Conservation (phyloP, 2,888 invertebrate genomes). For the Timema cristinae region DNA sequence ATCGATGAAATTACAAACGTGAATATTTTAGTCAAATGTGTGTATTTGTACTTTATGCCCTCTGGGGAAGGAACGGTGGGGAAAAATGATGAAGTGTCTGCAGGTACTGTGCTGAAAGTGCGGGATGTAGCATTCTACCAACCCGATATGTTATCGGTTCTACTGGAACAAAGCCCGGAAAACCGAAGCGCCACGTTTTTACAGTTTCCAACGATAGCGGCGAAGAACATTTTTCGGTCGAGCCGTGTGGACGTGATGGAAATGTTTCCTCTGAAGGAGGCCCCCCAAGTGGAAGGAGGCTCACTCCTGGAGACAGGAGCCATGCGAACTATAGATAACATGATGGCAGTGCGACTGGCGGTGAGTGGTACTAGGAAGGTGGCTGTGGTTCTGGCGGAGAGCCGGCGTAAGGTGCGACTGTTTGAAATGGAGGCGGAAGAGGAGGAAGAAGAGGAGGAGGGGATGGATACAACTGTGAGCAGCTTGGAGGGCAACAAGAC, state of each 20-base stretch:
- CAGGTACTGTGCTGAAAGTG: conserved; percentile 41
- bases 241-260: conserved; percentile 20
- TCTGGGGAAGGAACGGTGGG: not conserved
- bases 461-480: conserved; percentile 45
- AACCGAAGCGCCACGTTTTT: conserved; percentile 49
- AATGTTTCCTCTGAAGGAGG: conserved; percentile 28
- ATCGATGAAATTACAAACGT: conserved; percentile 41
- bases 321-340: conserved; percentile 60
- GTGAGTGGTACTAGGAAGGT: conserved; percentile 83
- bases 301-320: conserved; percentile 32
- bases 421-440: conserved; percentile 93
- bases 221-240: conserved; percentile 32
- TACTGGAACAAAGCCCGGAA: conserved; percentile 55
- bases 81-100: not conserved
- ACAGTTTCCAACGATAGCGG: conserved; percentile 50
- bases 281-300: conserved; percentile 39
- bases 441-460: conserved; percentile 79
- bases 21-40: conserved; percentile 44
- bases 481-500: conserved; percentile 33
- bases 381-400: conserved; percentile 78
- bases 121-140: conserved; percentile 76
- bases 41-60: conserved; percentile 51
- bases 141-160: conserved; percentile 63
- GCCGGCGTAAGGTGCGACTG: conserved; percentile 72
- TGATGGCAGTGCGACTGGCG: conserved; percentile 65